phyloP scores from a whole-genome alignment of 2,888 invertebrate genomes.

The Iselma pallidipennis region DNA sequence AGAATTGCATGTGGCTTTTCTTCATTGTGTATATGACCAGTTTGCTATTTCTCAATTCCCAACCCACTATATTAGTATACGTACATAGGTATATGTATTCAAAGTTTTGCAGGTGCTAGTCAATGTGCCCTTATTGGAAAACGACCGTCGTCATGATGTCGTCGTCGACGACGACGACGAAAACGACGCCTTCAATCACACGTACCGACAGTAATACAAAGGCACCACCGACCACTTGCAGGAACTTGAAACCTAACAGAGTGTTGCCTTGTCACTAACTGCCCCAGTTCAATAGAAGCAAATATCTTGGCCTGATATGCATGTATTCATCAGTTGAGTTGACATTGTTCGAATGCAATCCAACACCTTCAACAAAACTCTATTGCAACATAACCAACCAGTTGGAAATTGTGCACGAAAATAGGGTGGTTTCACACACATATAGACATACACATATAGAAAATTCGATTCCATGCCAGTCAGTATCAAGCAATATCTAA shows the following conservation, averaged over 20 bases:
- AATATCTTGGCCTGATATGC: constrained; percentile 32
- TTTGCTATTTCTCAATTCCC: neutral
- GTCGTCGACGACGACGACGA: too few species aligned
- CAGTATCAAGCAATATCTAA: too few species aligned
- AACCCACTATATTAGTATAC: constrained; percentile 26
- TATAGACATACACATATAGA: neutral
- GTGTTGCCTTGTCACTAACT: constrained; percentile 35
- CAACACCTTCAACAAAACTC: neutral
- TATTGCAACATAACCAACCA: neutral
- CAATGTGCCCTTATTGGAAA: constrained; percentile 42
- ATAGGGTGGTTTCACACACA: neutral
- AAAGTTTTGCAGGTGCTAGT: constrained; percentile 50
- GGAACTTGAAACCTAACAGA: constrained; percentile 22
- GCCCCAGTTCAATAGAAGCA: constrained; percentile 34
- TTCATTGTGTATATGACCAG: constrained; percentile 15
- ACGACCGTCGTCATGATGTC: constrained; percentile 32
- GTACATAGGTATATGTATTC: constrained; percentile 31
- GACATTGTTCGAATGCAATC: constrained; percentile 1
- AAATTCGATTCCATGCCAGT: neutral
- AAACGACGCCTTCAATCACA: constrained; percentile 13
- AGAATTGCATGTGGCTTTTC: constrained; percentile 12
- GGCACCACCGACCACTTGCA: constrained; percentile 34
- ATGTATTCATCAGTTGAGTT: constrained; percentile 8
- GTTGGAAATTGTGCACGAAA: neutral
- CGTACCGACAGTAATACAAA: constrained; percentile 27